These are phyloP conservation scores for Dasypogon diadema DNA, from an alignment of 2,888 invertebrate species.

Conservation along the genomic window DNA sequence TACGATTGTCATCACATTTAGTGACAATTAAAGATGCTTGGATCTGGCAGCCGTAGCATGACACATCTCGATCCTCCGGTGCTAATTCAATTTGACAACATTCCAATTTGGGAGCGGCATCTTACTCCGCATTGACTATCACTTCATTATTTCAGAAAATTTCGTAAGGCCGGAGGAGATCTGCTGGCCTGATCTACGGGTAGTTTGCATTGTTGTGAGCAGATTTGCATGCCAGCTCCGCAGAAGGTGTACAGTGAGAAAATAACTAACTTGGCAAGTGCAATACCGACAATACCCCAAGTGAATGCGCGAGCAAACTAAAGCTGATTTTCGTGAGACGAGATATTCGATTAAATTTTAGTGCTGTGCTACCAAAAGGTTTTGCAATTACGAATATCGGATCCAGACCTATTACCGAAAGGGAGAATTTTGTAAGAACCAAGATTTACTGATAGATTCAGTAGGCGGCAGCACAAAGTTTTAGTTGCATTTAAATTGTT, in stretches of 20 bases:
- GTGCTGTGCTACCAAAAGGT: constrained; percentile 30
- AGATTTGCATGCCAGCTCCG: constrained; percentile 49
- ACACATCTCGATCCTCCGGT: constrained; percentile 34
- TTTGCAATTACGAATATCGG: constrained; percentile 43
- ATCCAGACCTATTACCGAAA: constrained; percentile 32
- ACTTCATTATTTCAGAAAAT: constrained; percentile 51
- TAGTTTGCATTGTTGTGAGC: constrained; percentile 18
- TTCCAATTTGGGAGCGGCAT: constrained; percentile 52
- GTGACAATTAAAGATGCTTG: constrained; percentile 35
- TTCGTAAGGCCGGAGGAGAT: constrained; percentile 51
- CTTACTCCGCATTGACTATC: constrained; percentile 35
- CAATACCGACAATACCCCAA: constrained; percentile 23
- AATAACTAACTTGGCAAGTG: constrained; percentile 49
- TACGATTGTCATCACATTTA: constrained; percentile 41
- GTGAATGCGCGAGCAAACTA: constrained; percentile 41
- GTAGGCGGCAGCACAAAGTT: constrained; percentile 16
- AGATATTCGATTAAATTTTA: constrained; percentile 45
- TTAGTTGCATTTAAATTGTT: constrained; percentile 31
- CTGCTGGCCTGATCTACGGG: constrained; percentile 34
- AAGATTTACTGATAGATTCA: constrained; percentile 32
- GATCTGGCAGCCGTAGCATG: constrained; percentile 18
- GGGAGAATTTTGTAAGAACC: constrained; percentile 43
- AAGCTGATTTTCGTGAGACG: constrained; percentile 48
- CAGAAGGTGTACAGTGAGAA: constrained; percentile 36
- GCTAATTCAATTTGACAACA: constrained; percentile 54